phyloP scores from a whole-genome alignment of 2,797 vertebrate genomes.

The Orestias chungarensis region DNA sequence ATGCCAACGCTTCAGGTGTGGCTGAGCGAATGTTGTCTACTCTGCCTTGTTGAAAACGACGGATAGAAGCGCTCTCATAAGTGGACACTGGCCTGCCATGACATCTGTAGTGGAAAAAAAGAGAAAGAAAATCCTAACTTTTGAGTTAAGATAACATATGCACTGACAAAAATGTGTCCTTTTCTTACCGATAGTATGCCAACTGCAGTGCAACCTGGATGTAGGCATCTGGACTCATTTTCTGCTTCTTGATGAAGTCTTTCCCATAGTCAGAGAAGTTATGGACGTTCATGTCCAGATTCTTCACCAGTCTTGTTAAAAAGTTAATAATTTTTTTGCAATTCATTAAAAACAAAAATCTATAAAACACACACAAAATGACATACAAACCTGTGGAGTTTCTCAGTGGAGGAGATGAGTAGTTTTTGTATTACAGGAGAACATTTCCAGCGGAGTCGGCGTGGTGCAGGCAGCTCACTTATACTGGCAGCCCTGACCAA shows the following conservation, averaged over 20 bases:
- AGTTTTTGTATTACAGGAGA: slow-evolving; percentile 87
- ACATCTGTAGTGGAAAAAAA: slow-evolving; percentile 49
- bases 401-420: slow-evolving; percentile 85
- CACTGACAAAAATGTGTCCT: not conserved
- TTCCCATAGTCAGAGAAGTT: slow-evolving; percentile 90
- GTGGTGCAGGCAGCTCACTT: slow-evolving; percentile 91
- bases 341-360: not conserved
- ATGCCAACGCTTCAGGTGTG: slow-evolving; percentile 86
- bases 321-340: not conserved
- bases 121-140: not conserved
- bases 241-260: slow-evolving; percentile 94
- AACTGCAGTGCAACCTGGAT: slow-evolving; percentile 95
- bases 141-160: not conserved
- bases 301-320: slow-evolving; percentile 83
- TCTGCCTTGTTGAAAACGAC: slow-evolving; percentile 88
- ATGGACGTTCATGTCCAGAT: slow-evolving; percentile 89
- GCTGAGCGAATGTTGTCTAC: slow-evolving; percentile 97
- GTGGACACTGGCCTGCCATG: slow-evolving; percentile 84
- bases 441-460: slow-evolving; percentile 94
- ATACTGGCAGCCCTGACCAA: slow-evolving; percentile 90
- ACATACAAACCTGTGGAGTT: slow-evolving; percentile 68
- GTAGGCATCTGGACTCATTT: slow-evolving; percentile 94
- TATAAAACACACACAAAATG: not conserved
- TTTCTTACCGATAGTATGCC: slow-evolving; percentile 89
- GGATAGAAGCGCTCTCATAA: slow-evolving; percentile 94